Conservation (phyloP, 2,888 invertebrate species). For the Ophion obscuratus region DNA sequence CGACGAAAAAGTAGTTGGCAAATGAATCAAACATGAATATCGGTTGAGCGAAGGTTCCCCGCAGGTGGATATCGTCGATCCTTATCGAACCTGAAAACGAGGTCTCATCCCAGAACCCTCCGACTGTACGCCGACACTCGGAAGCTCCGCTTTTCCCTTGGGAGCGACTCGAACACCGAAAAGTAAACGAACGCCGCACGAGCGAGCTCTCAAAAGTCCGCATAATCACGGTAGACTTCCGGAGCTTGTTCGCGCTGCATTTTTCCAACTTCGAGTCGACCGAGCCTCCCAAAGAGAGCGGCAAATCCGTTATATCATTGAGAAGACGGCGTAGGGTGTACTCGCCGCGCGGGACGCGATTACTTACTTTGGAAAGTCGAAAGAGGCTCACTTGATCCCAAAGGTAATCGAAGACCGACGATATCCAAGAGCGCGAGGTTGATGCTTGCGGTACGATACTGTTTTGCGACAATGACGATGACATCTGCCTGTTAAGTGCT, state of each 20-base stretch:
- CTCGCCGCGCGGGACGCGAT: conserved; percentile 26
- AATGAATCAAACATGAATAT: background rate
- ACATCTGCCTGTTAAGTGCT: conserved; percentile 82
- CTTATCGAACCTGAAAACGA: background rate
- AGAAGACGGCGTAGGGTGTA: conserved; percentile 6
- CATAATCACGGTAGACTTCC: background rate
- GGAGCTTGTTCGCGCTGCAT: background rate
- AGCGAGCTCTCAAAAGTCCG: background rate
- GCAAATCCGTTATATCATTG: background rate
- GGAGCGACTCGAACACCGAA: background rate
- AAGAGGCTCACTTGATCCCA: conserved; percentile 84
- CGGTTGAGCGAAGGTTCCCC: background rate
- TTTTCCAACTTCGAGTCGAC: background rate
- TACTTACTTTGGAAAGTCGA: conserved; percentile 82
- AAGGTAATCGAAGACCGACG: conserved; percentile 83
- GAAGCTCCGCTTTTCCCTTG: background rate
- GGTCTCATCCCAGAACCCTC: background rate
- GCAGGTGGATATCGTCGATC: conserved; percentile 18
- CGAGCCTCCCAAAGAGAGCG: background rate
- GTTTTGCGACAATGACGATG: conserved; percentile 82
- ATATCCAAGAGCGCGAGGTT: conserved; percentile 83
- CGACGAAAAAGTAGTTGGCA: background rate
- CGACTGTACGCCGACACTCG: background rate
- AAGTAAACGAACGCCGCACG: background rate
- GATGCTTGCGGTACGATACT: conserved; percentile 81